Evolutionary conservation across 2,797 vertebrate species (phyloP).

Genomic region (Sebastes matsubarae): DNA sequence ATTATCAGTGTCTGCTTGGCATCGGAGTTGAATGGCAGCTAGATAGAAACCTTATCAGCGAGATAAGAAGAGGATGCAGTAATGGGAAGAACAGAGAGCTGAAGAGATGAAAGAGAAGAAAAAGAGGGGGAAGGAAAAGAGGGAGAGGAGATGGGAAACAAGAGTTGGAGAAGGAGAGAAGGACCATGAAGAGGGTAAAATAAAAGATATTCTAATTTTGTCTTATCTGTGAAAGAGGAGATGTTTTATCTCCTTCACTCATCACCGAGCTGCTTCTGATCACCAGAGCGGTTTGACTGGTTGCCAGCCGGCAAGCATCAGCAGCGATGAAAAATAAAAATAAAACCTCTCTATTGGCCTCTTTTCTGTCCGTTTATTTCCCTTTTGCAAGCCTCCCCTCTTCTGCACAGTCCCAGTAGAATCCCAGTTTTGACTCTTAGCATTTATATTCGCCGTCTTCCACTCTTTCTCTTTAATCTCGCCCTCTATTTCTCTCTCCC

Average conservation of each 20-base stretch:
- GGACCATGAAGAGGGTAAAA: constrained; percentile 2
- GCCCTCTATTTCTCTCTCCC: constrained; percentile 39
- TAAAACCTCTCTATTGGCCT: neutral
- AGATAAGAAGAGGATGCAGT: constrained; percentile 51
- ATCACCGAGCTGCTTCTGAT: constrained; percentile 29
- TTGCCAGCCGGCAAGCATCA: constrained; percentile 34
- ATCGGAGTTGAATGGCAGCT: constrained; percentile 65
- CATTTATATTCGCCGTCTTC: constrained; percentile 17
- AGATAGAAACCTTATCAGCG: constrained; percentile 58
- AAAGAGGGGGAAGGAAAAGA: neutral
- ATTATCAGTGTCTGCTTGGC: constrained; percentile 62
- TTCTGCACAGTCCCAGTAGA: constrained; percentile 13
- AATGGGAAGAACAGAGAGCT: constrained; percentile 24
- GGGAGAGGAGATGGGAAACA: neutral
- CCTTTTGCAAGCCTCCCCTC: constrained; percentile 9
- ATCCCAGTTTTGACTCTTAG: constrained; percentile 28
- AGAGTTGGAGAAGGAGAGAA: neutral
- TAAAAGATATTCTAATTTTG: constrained; percentile 39
- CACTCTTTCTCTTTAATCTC: constrained; percentile 4
- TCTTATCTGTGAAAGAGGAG: constrained; percentile 43
- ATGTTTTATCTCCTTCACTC: constrained; percentile 38
- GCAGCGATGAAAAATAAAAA: neutral
- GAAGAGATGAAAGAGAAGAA: constrained; percentile 28
- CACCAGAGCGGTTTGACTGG: constrained; percentile 32
- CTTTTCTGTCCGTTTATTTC: constrained; percentile 20